phyloP scores from a whole-genome alignment of 2,888 invertebrate genomes.

The Gastracanthus pulcherrimus region DNA sequence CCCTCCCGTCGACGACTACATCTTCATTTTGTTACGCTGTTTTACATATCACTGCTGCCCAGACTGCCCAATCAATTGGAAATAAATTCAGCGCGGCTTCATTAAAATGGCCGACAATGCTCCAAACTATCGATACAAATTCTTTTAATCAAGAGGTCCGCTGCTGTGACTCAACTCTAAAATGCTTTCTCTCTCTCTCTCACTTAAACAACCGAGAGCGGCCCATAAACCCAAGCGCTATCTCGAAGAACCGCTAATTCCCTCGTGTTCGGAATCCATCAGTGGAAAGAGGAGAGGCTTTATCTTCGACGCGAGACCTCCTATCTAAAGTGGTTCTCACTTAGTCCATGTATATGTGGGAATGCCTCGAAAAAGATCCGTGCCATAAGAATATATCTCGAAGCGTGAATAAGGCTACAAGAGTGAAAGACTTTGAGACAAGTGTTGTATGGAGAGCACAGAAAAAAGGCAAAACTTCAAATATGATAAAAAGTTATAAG shows the following conservation, averaged over 20 bases:
- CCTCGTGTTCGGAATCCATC: constrained; percentile 69
- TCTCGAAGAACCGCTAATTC: constrained; percentile 68
- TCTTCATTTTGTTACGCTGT: constrained; percentile 5
- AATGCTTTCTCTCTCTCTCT: too few relatives aligned
- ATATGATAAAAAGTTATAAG: too few relatives aligned
- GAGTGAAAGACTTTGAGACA: constrained; percentile 2
- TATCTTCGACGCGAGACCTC: constrained; percentile 56
- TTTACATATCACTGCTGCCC: constrained; percentile 26
- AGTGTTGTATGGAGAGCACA: too few relatives aligned
- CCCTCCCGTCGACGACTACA: background rate
- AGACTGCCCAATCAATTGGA: background rate
- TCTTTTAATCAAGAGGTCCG: constrained; percentile 21
- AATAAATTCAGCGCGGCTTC: constrained; percentile 27
- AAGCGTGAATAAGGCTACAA: constrained; percentile 7
- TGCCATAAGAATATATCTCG: background rate
- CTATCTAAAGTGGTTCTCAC: constrained; percentile 64
- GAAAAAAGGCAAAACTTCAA: too few relatives aligned
- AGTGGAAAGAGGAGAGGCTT: constrained; percentile 50
- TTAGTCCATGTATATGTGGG: constrained; percentile 33
- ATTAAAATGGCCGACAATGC: constrained; percentile 47
- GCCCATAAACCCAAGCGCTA: constrained; percentile 55
- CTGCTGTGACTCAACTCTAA: too few relatives aligned
- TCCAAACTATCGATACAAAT: constrained; percentile 35
- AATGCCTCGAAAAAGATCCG: background rate
- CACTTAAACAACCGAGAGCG: too few relatives aligned